These are phyloP conservation scores for Papilio elwesi DNA, from an alignment of 2,888 invertebrate species.

Conservation along the genomic window DNA sequence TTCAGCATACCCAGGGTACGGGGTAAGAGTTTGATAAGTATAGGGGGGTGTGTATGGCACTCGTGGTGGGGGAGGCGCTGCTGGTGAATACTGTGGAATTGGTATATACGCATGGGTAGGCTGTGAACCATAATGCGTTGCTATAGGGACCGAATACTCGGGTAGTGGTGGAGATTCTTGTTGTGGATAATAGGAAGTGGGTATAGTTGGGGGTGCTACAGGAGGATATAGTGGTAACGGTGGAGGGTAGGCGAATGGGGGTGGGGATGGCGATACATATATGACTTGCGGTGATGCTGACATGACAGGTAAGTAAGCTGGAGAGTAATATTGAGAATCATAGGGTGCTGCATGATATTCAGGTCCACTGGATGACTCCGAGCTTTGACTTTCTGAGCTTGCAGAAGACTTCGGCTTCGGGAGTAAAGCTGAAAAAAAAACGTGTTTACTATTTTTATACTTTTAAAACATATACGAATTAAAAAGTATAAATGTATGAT, in stretches of 20 bases:
- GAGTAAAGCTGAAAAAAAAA: constrained; percentile 44
- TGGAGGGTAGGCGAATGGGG: constrained; percentile 46
- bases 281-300: constrained; percentile 55
- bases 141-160: constrained; percentile 34
- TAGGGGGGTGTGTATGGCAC: constrained; percentile 29
- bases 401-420: constrained; percentile 42
- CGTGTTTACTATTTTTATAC: no score
- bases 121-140: constrained; percentile 21
- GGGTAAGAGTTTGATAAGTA: not conserved
- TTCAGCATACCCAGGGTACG: not conserved
- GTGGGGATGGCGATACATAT: constrained; percentile 55
- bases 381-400: constrained; percentile 13
- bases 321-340: constrained; percentile 50
- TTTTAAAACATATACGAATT: no score
- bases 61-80: not conserved
- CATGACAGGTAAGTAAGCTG: constrained; percentile 41
- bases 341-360: constrained; percentile 50
- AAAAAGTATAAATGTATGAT: no score
- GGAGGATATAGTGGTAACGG: constrained; percentile 35
- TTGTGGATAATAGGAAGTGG: constrained; percentile 44
- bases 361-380: constrained; percentile 18
- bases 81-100: constrained; percentile 2
- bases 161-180: constrained; percentile 43
- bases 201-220: constrained; percentile 26
- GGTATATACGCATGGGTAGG: constrained; percentile 18